Evolutionary conservation across 2,797 vertebrate genomes (phyloP), one percentile per base, ranked within the genome.

Genomic region (Pygocentrus nattereri): DNA sequence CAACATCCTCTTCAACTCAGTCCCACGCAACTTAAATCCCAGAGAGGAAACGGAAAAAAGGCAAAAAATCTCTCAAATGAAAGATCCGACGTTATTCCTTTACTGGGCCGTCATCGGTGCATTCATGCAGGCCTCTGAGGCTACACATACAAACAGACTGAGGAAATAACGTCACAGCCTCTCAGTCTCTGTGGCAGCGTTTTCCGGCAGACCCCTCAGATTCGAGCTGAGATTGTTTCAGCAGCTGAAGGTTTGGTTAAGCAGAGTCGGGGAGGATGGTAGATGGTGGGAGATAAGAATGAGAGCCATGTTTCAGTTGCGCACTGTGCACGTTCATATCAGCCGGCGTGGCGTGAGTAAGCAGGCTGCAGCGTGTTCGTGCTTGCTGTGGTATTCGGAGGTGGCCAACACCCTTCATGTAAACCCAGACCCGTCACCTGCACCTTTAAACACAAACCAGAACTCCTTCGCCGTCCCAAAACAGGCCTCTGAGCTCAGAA

Each of bases 351-450:
- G 88, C 81, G 87, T 89, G 74, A 80, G 83, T n/a, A 34, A 88
- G 90, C 94, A 87, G 90, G 93, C 90, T 87, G 78, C 19, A 85
- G 91, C 93, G 89, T 18, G 92, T 88, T 89, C 82, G 25, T 52
- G 65, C 85, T 83, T 79, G 75, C 73, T 89, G 64, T 76, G 89
- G 87, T 87, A 74, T 86, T 93, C 84, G n/a, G 82, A 87, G 25
- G 30, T 61, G 86, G 91, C 87, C 91, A 92, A 94, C 93, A 85
- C 92, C 93, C 93, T 87, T 84, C 87, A 49, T 59, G 0, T 18
- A 72, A 81, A 65, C 85, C 69, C 74, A 61, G 30, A 21, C 69
- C 76, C 52, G 2, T 25, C 31, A 34, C 80, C 79, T 54, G 80
- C 4, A 7, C 21, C 21, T 38, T 65, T 3, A 64, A 19, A 56